Conservation (phyloP, 2,797 vertebrate species). For the Propithecus perrieri region DNA sequence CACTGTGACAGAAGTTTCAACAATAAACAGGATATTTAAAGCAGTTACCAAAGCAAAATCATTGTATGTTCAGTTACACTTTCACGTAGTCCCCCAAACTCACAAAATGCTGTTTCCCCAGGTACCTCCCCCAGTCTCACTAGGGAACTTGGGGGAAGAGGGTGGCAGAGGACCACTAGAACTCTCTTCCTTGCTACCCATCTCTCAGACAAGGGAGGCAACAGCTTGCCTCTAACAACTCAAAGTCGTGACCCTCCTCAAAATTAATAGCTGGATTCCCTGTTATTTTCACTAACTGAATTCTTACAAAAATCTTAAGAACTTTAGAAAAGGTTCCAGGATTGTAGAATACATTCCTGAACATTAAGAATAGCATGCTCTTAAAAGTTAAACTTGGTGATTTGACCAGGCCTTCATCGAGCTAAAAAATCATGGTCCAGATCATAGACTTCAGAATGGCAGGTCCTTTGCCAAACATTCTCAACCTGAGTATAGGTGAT, state of each 20-base stretch:
- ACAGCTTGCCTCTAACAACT: not conserved
- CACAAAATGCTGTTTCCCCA: not conserved
- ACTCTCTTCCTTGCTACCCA: not conserved
- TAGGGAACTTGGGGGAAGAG: fast-evolving
- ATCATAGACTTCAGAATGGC: not conserved
- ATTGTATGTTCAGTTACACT: not conserved
- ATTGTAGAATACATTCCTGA: not conserved
- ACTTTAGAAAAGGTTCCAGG: not conserved
- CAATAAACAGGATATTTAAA: not conserved
- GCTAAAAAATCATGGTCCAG: not conserved
- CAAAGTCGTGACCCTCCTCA: not conserved
- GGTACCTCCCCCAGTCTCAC: not conserved
- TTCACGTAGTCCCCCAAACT: not conserved
- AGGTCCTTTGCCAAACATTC: not conserved
- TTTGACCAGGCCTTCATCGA: not conserved
- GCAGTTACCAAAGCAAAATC: not conserved
- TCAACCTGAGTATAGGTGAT: not conserved
- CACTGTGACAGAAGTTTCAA: not conserved
- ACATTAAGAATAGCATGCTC: not conserved
- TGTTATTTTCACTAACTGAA: not conserved
- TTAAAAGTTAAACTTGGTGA: not conserved
- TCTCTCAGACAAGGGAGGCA: not conserved
- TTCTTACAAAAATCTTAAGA: slow-evolving; percentile 7
- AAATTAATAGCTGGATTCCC: not conserved
- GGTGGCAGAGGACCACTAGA: not conserved